Conservation (phyloP, 2,113 vertebrate genomes). For the Hydrochoerus hydrochaeris region DNA sequence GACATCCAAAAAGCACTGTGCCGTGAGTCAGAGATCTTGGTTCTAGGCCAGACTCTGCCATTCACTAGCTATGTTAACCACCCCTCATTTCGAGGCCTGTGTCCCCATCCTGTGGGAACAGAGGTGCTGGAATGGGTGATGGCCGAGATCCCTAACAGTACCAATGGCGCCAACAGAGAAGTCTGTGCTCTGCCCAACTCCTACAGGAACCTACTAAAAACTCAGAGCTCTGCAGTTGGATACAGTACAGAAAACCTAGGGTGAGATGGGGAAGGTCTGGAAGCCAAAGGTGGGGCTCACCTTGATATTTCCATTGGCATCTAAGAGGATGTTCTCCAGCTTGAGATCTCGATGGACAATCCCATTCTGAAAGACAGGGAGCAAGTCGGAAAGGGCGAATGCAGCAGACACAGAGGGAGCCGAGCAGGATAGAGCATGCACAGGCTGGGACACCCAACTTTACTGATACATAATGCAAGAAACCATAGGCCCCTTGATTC, state of each 20-base stretch:
- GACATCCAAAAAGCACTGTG: not conserved
- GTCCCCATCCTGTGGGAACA: not conserved
- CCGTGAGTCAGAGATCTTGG: not conserved
- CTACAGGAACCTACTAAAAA: not conserved
- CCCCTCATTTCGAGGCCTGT: not conserved
- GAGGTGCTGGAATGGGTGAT: not conserved
- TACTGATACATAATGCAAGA: fast-evolving
- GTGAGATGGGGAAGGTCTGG: not conserved
- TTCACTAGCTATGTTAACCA: not conserved
- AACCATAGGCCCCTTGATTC: not conserved
- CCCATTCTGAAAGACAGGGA: slow-evolving; percentile 89
- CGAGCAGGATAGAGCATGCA: not conserved
- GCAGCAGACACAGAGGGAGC: not conserved
- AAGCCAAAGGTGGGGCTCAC: slow-evolving; percentile 82
- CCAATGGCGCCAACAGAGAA: not conserved
- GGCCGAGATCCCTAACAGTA: not conserved
- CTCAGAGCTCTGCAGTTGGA: not conserved
- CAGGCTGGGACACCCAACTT: not conserved
- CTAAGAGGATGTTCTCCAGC: slow-evolving; percentile 98
- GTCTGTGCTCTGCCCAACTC: not conserved
- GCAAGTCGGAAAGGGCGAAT: not conserved
- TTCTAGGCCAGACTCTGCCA: not conserved
- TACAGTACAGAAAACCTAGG: not conserved
- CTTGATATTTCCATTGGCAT: slow-evolving; percentile 94
- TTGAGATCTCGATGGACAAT: slow-evolving; percentile 98